Conservation (phyloP, 1,140 invertebrate genomes). For the Ips nitidus region DNA sequence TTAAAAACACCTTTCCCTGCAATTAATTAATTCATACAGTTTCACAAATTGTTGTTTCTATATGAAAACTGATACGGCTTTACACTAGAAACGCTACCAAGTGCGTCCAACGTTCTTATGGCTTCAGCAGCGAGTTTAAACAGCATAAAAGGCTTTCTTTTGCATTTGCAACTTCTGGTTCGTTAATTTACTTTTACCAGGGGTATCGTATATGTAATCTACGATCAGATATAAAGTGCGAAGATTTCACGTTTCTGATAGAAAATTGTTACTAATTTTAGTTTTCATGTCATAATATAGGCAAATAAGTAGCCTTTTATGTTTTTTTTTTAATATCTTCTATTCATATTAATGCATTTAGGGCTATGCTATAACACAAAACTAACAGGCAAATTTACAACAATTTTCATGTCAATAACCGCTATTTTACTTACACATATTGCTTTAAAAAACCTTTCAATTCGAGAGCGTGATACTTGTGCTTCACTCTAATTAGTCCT, state of each 20-base stretch:
- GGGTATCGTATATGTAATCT: background rate
- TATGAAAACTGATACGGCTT: background rate
- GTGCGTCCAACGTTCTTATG: slow-evolving; percentile 19
- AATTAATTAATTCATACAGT: too few relatives aligned
- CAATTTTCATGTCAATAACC: background rate
- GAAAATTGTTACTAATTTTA: too few relatives aligned
- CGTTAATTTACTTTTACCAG: background rate
- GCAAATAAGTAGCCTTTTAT: too few relatives aligned
- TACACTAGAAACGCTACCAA: slow-evolving; percentile 17
- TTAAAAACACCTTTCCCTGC: too few relatives aligned
- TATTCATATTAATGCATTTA: too few relatives aligned
- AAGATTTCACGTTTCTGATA: too few relatives aligned
- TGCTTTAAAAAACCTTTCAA: slow-evolving; percentile 2
- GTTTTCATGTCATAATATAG: too few relatives aligned
- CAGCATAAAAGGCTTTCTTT: slow-evolving; percentile 26
- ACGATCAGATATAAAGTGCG: too few relatives aligned
- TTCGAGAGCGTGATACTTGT: background rate
- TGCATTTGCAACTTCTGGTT: slow-evolving; percentile 19
- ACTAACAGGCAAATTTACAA: too few relatives aligned
- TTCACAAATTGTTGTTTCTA: too few relatives aligned
- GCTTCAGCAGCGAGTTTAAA: slow-evolving; percentile 10
- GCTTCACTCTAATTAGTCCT: slow-evolving; percentile 1
- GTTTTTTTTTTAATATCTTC: too few relatives aligned
- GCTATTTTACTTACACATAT: background rate
- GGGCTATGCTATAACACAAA: too few relatives aligned